Conservation (phyloP, 2,888 invertebrate species). For the Trichopoda pennipes region DNA sequence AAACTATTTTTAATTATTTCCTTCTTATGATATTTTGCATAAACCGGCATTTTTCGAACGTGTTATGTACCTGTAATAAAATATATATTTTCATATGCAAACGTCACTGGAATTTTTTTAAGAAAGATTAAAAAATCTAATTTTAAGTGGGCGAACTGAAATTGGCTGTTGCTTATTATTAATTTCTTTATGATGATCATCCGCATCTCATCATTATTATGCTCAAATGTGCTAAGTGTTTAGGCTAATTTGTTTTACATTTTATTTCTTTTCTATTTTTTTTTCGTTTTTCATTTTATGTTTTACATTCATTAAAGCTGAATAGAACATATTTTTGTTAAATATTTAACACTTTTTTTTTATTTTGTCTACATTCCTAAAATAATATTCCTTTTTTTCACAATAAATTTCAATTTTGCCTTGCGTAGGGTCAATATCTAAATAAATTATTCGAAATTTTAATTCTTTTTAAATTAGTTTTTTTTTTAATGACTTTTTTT, state of each 20-base stretch:
- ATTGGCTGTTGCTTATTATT: slow-evolving; percentile 23
- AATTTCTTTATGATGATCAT: slow-evolving; percentile 28
- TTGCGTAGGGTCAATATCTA: slow-evolving; percentile 49
- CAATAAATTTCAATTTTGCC: slow-evolving; percentile 22
- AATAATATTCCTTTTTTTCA: not conserved
- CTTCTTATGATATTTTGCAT: too few relatives aligned
- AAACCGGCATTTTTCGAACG: too few relatives aligned
- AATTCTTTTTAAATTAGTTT: slow-evolving; percentile 10
- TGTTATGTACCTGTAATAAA: too few relatives aligned
- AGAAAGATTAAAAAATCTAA: not conserved
- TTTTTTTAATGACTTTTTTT: slow-evolving; percentile 13
- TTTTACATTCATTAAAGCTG: slow-evolving; percentile 40
- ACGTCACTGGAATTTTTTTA: too few relatives aligned
- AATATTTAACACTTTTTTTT: not conserved
- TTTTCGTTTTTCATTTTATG: slow-evolving; percentile 20
- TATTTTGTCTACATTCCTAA: slow-evolving; percentile 6
- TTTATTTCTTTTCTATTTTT: slow-evolving; percentile 12
- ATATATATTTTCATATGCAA: too few relatives aligned
- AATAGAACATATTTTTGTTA: slow-evolving; percentile 11
- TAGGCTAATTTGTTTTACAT: slow-evolving; percentile 9
- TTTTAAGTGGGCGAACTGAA: slow-evolving; percentile 43
- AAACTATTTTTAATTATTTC: too few relatives aligned
- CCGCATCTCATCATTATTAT: not conserved
- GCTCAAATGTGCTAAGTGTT: slow-evolving; percentile 2
- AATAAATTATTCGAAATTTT: not conserved